Base-by-base conservation (phyloP, 2,888 invertebrate species). In the Byasa hedistus region DNA sequence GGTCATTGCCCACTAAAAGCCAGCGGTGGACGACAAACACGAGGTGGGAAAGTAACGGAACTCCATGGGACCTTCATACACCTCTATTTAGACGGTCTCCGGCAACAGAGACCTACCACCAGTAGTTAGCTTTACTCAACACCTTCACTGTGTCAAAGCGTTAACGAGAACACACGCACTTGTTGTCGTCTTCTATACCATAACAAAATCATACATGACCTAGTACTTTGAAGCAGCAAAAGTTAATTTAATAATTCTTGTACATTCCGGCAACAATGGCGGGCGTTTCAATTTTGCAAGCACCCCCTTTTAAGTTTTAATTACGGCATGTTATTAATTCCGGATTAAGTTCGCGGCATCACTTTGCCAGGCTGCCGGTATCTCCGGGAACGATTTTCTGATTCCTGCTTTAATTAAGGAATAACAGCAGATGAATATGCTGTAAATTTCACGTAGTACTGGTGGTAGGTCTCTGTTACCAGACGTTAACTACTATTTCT, bases 271-370 rank as follows among this genome's bases (percentile, higher is more conserved):
- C 27, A 59, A 56, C 67, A 69, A 66, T 60, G 54, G 64, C 69
- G 62, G n/a, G 44, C 39, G 68, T 59, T 70, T 67, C 64, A 70
- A 76, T 75, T 75, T 73, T 51, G 60, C 60, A 22, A 70, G 70
- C 70, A 66, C 68, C 75, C 73, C 69, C n/a, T n/a, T n/a, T 73
- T 75, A 83, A 82, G 76, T 84, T 85, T 84, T 81, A 83, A 84
- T 85, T 83, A 82, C 79, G 70, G 72, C 73, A 65, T 75, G 70
- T 79, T 81, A 84, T 84, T 83, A 83, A 83, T 82, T 81, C 73
- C 65, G 79, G 72, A 82, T 83, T 79, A 76, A 76, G 73, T 59
- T 59, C 74, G 73, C 61, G 70, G 68, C 64, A 68, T 59, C n/a
- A 27, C 24, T 60, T 27, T 24, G 32, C 27, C 21, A 22, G 19